Evolutionary conservation across 1,140 invertebrate species (phyloP).

Genomic region (Chrysoperla carnea): DNA sequence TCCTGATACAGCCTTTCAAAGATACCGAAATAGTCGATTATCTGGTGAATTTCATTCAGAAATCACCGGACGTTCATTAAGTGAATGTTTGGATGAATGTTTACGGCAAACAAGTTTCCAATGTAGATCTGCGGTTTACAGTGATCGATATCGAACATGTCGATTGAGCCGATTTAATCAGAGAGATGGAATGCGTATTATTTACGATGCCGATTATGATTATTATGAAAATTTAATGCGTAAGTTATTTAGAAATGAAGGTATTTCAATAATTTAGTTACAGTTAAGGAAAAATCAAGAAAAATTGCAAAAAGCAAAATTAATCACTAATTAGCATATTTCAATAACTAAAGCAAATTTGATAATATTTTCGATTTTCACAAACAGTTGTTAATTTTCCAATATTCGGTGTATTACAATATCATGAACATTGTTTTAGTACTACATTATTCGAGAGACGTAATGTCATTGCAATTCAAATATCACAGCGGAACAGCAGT

Average conservation of each 20-base stretch:
- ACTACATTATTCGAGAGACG: too few species aligned
- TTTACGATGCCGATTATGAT: conserved; percentile 79
- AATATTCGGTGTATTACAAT: too few species aligned
- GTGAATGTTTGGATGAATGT: conserved; percentile 79
- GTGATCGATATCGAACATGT: conserved; percentile 65
- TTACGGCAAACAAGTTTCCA: conserved; percentile 72
- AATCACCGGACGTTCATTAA: conserved; percentile 66
- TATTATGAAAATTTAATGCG: conserved; percentile 84
- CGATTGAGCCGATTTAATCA: conserved; percentile 71
- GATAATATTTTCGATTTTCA: too few species aligned
- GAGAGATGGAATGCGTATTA: conserved; percentile 69
- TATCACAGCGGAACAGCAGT: too few species aligned
- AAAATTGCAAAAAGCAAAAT: too few species aligned
- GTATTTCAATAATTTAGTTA: too few species aligned
- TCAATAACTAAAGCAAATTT: too few species aligned
- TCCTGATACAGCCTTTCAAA: conserved; percentile 75
- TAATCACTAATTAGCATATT: too few species aligned
- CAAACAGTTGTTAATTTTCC: too few species aligned
- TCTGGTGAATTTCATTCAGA: conserved; percentile 78
- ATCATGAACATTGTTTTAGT: too few species aligned
- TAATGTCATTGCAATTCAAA: too few species aligned
- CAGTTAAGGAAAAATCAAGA: too few species aligned
- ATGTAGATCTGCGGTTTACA: conserved; percentile 74
- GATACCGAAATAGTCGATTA: conserved; percentile 66
- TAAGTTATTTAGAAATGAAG: conserved; percentile 31